A percentile compares a stretch with the other conserved stretches of the same genome.
phyloP scores from a whole-genome alignment of 2,113 vertebrate species.

The Perca fluviatilis region DNA sequence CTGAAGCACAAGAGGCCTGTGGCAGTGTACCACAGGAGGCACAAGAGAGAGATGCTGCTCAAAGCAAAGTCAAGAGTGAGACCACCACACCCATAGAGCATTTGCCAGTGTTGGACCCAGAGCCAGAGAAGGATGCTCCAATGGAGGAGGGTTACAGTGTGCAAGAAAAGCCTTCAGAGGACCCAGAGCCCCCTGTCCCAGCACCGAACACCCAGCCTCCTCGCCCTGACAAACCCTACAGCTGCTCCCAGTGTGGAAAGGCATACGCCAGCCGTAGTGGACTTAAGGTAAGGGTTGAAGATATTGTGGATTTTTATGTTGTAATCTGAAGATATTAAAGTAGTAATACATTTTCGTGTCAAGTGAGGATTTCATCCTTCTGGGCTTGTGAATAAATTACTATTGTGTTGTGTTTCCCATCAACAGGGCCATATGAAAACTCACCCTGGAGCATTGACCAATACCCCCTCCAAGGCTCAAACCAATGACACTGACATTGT shows the following conservation, averaged over 20 bases:
- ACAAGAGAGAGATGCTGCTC: constrained; percentile 34
- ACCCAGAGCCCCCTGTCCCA: constrained; percentile 49
- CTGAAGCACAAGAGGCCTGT: constrained; percentile 46
- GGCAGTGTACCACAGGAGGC: constrained; percentile 42
- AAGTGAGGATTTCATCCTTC: background rate
- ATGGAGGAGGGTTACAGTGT: constrained; percentile 33
- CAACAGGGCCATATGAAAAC: constrained; percentile 86
- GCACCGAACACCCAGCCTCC: constrained; percentile 52
- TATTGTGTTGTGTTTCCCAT: constrained; percentile 23
- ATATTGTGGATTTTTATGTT: background rate
- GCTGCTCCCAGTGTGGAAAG: constrained; percentile 84
- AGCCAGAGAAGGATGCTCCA: constrained; percentile 48
- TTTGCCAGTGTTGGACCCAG: constrained; percentile 70
- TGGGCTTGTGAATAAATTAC: background rate
- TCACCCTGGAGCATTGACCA: constrained; percentile 73
- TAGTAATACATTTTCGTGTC: background rate
- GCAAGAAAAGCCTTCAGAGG: constrained; percentile 58
- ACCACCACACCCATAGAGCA: constrained; percentile 26
- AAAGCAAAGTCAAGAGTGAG: constrained; percentile 51
- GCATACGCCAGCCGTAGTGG: constrained; percentile 86
- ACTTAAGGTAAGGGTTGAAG: constrained; percentile 78
- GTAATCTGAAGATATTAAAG: background rate
- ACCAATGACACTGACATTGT: constrained; percentile 70
- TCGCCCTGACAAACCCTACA: constrained; percentile 85
- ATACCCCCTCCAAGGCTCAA: constrained; percentile 66